A percentile compares a stretch with the other conserved stretches of the same genome.
Evolutionary conservation across 2,113 vertebrate genomes (phyloP).

Genomic region (Vireo altiloquus): DNA sequence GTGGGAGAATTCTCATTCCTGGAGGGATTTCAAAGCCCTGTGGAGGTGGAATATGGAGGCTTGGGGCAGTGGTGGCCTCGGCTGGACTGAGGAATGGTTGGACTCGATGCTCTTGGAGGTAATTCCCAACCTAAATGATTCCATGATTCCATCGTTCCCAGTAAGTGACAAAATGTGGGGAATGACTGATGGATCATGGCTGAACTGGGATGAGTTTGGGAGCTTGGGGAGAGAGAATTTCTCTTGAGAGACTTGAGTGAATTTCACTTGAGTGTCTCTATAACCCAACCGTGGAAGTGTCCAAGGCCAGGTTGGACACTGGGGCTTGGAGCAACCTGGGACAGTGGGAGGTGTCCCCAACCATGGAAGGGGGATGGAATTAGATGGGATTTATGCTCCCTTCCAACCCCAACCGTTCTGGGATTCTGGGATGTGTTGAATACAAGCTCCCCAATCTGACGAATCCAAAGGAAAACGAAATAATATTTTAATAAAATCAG

Average conservation of each 20-base stretch:
- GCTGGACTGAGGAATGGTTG: neutral
- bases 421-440: neutral
- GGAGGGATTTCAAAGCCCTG: neutral
- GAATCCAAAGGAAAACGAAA: neutral
- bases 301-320: neutral
- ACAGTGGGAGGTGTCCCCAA: neutral
- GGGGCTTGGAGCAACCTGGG: neutral
- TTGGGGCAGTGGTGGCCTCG: neutral
- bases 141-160: neutral
- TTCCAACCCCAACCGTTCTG: neutral
- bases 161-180: neutral
- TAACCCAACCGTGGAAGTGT: neutral
- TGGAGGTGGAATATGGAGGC: neutral
- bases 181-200: neutral
- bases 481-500: neutral
- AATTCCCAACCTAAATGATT: neutral
- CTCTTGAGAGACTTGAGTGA: no score
- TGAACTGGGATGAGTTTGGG: neutral
- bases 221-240: neutral
- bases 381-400: neutral
- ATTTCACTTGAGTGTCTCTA: neutral
- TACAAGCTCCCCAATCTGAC: neutral
- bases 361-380: neutral
- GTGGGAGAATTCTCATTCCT: neutral
- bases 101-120: neutral